These are phyloP conservation scores for Enhydra lutris DNA, from an alignment of 2,113 vertebrate species.

Conservation along the genomic window DNA sequence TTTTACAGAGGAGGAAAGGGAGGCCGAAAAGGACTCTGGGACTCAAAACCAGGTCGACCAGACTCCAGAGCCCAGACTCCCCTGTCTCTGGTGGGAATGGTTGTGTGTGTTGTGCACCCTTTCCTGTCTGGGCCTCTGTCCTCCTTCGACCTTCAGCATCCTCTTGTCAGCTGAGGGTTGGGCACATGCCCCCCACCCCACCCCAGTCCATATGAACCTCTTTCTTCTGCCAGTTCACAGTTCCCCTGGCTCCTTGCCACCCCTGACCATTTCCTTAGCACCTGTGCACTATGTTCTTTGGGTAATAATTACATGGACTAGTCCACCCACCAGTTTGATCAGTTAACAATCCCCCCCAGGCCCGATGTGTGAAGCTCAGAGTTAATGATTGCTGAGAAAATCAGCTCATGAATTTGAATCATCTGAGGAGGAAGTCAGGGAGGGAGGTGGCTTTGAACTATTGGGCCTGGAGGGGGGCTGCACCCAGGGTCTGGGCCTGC, in stretches of 20 bases:
- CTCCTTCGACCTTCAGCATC: neutral
- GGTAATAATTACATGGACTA: neutral
- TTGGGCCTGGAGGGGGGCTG: neutral
- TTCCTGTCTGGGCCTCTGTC: neutral
- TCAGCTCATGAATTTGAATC: neutral
- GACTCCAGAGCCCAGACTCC: neutral
- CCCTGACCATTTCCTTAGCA: neutral
- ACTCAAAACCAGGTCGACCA: neutral
- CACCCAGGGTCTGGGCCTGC: neutral
- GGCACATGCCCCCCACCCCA: neutral
- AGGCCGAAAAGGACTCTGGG: neutral
- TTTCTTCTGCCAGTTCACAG: neutral
- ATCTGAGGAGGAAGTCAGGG: neutral
- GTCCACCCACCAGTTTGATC: neutral
- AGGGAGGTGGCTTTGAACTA: neutral
- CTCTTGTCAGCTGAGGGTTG: neutral
- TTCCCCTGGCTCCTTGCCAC: neutral
- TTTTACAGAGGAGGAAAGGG: neutral
- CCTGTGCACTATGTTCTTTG: neutral
- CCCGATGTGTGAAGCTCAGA: neutral
- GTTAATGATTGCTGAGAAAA: slow-evolving; percentile 47
- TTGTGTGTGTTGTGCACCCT: too few species aligned
- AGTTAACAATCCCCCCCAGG: neutral
- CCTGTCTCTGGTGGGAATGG: rapidly evolving
- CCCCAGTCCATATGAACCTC: neutral